Percentiles rank a stretch among this genome's conserved stretches.
Evolutionary conservation across 2,888 invertebrate genomes (phyloP).

Genomic region (Strigamia transsilvanica): DNA sequence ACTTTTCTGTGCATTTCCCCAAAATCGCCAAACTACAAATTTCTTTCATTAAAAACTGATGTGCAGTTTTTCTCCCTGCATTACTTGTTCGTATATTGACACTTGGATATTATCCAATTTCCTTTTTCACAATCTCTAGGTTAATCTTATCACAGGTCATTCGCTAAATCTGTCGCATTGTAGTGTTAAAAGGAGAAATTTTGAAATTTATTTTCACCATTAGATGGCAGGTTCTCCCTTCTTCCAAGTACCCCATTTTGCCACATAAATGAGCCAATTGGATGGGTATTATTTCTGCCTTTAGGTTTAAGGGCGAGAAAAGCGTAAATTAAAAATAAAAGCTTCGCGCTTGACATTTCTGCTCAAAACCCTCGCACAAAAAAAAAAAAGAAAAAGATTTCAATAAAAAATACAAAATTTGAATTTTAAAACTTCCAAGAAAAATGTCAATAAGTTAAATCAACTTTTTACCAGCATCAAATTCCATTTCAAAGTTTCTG

Average conservation of each 20-base stretch:
- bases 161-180: constrained; percentile 39
- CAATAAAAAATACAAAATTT: background rate
- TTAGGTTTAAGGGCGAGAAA: constrained; percentile 23
- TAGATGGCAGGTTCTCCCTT: constrained; percentile 33
- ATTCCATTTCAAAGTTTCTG: constrained; percentile 21
- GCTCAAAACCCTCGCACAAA: background rate
- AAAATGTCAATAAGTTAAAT: background rate
- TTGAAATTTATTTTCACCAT: constrained; percentile 47
- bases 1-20: background rate
- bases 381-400: background rate
- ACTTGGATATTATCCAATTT: constrained; percentile 41
- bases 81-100: background rate
- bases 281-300: constrained; percentile 43
- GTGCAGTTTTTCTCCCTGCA: background rate
- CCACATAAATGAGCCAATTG: constrained; percentile 45
- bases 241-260: constrained; percentile 41
- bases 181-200: constrained; percentile 41
- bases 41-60: background rate
- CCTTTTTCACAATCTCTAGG: constrained; percentile 27
- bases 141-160: constrained; percentile 44
- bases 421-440: too few relatives aligned
- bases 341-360: background rate
- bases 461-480: constrained; percentile 3
- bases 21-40: background rate
- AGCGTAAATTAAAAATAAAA: constrained; percentile 41